Conservation (phyloP, 1,140 invertebrate genomes). For the Leptopilina boulardi region DNA sequence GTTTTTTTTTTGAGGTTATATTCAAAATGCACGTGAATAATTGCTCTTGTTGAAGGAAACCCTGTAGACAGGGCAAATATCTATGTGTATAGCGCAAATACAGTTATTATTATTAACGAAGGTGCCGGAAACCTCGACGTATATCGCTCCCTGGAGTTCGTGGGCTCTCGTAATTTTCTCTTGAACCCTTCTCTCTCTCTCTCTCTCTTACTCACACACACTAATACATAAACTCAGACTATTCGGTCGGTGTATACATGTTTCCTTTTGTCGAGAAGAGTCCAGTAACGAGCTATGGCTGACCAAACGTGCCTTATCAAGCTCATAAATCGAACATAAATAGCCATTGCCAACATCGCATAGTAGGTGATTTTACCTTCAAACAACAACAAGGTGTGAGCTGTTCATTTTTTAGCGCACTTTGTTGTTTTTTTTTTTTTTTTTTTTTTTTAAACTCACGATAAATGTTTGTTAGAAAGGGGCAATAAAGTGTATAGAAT, state of each 20-base stretch:
- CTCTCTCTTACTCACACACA: no score
- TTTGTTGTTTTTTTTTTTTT: no score
- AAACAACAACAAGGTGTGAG: constrained; percentile 13
- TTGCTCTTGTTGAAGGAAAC: neutral
- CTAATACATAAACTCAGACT: constrained; percentile 53
- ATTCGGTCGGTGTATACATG: constrained; percentile 51
- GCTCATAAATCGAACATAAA: constrained; percentile 57
- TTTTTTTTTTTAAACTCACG: neutral
- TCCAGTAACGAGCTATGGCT: constrained; percentile 52
- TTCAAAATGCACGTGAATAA: constrained; percentile 46
- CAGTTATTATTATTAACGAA: constrained; percentile 57
- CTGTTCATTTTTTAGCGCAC: constrained; percentile 22
- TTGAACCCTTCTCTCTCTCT: constrained; percentile 36
- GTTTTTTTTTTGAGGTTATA: neutral
- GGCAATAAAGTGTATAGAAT: neutral
- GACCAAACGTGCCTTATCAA: constrained; percentile 47
- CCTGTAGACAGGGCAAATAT: neutral
- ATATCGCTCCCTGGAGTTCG: constrained; percentile 44
- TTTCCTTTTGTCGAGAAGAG: constrained; percentile 55
- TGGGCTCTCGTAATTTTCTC: constrained; percentile 47
- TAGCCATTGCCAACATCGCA: constrained; percentile 42
- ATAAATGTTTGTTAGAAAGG: constrained; percentile 25
- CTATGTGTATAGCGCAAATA: constrained; percentile 43
- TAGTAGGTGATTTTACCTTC: constrained; percentile 20
- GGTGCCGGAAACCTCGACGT: constrained; percentile 40